These are phyloP conservation scores for Drosophila neotestacea DNA, from an alignment of 2,888 invertebrate species.

Conservation along the genomic window DNA sequence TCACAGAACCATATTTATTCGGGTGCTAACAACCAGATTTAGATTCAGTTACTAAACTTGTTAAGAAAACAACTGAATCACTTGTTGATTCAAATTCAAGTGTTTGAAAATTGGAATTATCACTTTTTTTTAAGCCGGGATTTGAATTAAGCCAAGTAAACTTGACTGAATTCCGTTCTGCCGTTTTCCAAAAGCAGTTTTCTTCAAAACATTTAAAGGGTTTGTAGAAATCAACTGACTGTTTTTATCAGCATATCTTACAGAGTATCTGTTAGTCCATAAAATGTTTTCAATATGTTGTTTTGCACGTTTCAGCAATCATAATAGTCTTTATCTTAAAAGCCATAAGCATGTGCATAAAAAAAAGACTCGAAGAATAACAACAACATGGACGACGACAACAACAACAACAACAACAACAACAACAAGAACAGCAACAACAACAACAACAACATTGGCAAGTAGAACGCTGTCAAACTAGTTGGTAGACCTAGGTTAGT, in stretches of 20 bases:
- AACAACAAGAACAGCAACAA: constrained; percentile 15
- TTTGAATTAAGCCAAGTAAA: too few species aligned
- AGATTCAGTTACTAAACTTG: too few species aligned
- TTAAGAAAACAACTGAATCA: too few species aligned
- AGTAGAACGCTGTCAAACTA: constrained; percentile 61
- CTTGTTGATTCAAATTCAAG: too few species aligned
- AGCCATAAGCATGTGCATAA: constrained; percentile 77
- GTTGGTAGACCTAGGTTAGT: constrained; percentile 79
- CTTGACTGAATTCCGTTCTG: too few species aligned
- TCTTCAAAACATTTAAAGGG: too few species aligned
- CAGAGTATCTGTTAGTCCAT: constrained; percentile 1
- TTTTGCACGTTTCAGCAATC: constrained; percentile 71
- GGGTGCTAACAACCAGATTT: too few species aligned
- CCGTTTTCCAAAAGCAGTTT: too few species aligned
- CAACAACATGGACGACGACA: too few species aligned
- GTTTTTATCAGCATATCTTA: not conserved
- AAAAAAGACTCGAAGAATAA: constrained; percentile 35
- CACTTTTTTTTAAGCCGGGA: too few species aligned
- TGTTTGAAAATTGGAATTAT: too few species aligned
- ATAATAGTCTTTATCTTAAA: constrained; percentile 75
- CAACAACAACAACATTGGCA: constrained; percentile 11
- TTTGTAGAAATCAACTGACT: not conserved
- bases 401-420: constrained; percentile 9
- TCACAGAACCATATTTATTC: too few species aligned
- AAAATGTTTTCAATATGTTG: constrained; percentile 22